Evolutionary conservation across 2,113 vertebrate genomes (phyloP), one percentile per base, ranked within the genome.

Genomic region (Myanophis thanlyinensis): DNA sequence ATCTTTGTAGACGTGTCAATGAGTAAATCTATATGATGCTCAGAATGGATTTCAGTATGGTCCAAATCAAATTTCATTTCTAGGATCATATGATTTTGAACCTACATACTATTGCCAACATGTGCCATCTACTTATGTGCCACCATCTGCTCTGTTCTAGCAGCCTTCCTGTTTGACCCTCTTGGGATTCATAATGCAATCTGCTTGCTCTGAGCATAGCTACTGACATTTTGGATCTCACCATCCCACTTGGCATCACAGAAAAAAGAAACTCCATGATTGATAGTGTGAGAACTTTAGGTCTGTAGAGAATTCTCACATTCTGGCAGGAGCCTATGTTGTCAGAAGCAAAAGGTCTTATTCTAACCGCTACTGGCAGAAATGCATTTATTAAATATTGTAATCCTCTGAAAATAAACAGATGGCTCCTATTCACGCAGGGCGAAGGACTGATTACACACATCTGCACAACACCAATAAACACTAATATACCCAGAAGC

Each of bases 391-490:
- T 97, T 97, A 97, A 97, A 96, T 92, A 48, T 59, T 7, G 85
- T 90, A 95, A 91, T 96, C 94, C 96, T 96, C 51, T 94, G 94
- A 96, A 97, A 91, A 96, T 96, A 97, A 97, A 96, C 97, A 98
- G 96, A 98, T 97, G 97, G 95, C 91, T 97, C 91, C 92, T 96
- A 93, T 97, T 98, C 96, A 96, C 97, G 93, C 89, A 96, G 94
- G 95, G 92, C 86, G 97, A 97, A 94, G 87, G 93, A 97, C 91
- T 97, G 95, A 97, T 97, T 98, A 97, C 94, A 94, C 91, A 96
- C 97, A 97, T 97, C 97, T 97, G 97, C 96, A 97, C 47, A 96
- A 97, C 96, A 96, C 88, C 94, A 97, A 93, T 96, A 96, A 97
- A 97, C 88, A 91, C 91, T 92, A 95, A 96, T 93, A 91, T 87